These are phyloP conservation scores for Bellardia bayeri DNA, from an alignment of 2,888 invertebrate species.

Conservation along the genomic window DNA sequence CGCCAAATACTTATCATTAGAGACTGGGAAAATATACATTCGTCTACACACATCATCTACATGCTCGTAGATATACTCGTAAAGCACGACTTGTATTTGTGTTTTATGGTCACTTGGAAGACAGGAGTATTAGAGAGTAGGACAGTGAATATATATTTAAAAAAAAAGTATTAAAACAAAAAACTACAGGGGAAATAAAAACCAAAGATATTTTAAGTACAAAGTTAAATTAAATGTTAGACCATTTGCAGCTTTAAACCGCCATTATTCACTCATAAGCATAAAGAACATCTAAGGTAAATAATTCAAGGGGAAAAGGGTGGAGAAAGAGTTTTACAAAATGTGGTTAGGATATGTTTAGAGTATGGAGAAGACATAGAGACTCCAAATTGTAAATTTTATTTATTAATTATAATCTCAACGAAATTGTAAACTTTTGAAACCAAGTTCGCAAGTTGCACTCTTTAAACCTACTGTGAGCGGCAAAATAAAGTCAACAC, in stretches of 20 bases:
- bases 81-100: constrained; percentile 27
- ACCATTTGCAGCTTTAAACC: constrained; percentile 29
- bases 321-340: no score
- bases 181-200: background rate
- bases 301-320: background rate
- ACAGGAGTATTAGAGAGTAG: background rate
- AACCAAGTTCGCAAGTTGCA: no score
- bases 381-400: no score
- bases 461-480: no score
- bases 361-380: no score
- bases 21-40: constrained; percentile 14
- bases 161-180: background rate
- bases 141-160: background rate
- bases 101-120: background rate
- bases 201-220: background rate
- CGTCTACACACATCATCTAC: background rate
- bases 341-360: no score
- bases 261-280: background rate
- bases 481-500: no score
- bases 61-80: background rate
- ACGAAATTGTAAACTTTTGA: no score
- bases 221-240: constrained; percentile 32
- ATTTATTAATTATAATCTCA: no score
- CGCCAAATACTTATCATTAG: constrained; percentile 45
- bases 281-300: background rate